Conservation (phyloP, 1,140 invertebrate species). For the Monomorium pharaonis region DNA sequence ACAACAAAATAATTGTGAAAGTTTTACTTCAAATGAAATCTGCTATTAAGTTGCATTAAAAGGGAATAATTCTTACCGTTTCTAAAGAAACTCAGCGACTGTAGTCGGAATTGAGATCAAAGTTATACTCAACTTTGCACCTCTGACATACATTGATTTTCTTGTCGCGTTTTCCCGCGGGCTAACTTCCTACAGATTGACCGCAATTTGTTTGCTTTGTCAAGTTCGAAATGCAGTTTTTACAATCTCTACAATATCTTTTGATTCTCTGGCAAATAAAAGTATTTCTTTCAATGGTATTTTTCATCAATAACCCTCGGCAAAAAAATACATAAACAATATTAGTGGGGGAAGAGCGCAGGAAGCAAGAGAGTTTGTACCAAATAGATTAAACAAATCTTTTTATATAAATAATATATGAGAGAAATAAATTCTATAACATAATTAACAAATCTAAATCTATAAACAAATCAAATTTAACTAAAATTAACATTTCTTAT, state of each 20-base stretch:
- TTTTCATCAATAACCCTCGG: neutral
- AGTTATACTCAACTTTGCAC: slow-evolving; percentile 33
- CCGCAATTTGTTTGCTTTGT: slow-evolving; percentile 27
- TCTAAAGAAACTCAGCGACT: slow-evolving; percentile 29
- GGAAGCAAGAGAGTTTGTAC: too few species aligned
- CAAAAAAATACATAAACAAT: neutral
- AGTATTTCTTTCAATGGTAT: neutral
- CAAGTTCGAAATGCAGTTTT: neutral
- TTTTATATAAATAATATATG: neutral
- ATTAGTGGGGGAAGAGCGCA: too few species aligned
- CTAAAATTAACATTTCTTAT: neutral
- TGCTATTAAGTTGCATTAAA: slow-evolving; percentile 27
- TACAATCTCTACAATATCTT: neutral
- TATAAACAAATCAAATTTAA: neutral
- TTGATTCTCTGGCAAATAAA: neutral
- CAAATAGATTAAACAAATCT: neutral
- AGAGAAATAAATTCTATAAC: neutral
- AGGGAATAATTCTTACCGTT: slow-evolving; percentile 35
- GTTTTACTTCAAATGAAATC: neutral
- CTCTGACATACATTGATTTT: slow-evolving; percentile 30
- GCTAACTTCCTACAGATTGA: slow-evolving; percentile 9
- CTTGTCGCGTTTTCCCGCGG: neutral
- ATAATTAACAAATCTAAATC: neutral
- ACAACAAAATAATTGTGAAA: slow-evolving; percentile 9
- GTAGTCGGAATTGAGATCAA: neutral